Percentiles rank a stretch among this genome's conserved stretches.
Evolutionary conservation across 1,140 invertebrate genomes (phyloP).

Genomic region (Solen grandis): DNA sequence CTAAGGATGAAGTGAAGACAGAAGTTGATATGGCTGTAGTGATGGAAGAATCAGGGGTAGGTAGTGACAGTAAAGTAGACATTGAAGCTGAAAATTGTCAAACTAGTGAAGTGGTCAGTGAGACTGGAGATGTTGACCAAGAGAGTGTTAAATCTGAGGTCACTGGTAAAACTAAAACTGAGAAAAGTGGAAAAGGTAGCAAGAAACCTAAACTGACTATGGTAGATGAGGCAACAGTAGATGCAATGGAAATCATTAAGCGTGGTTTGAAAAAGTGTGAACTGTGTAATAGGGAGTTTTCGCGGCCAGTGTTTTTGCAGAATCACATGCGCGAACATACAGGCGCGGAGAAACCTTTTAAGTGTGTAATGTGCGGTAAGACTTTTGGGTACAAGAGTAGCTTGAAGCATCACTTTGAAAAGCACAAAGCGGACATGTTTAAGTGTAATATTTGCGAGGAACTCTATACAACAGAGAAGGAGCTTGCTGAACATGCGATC

Average conservation of each 20-base stretch:
- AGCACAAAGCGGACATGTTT: conserved; percentile 52
- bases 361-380: conserved; percentile 93
- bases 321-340: conserved; percentile 93
- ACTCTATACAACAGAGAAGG: conserved; percentile 41
- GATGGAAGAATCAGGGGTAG: not conserved
- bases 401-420: conserved; percentile 87
- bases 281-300: conserved; percentile 45
- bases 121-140: not conserved
- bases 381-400: conserved; percentile 94
- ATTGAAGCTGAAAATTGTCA: conserved; percentile 8
- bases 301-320: conserved; percentile 84
- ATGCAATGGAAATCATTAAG: conserved; percentile 39
- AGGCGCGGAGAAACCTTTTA: conserved; percentile 97
- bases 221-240: conserved; percentile 36
- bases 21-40: not conserved
- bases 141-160: not conserved
- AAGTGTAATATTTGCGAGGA: conserved; percentile 59
- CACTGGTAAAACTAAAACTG: not conserved
- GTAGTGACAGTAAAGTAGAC: not conserved
- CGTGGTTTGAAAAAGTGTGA: conserved; percentile 44
- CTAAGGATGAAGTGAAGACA: not conserved
- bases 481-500: conserved; percentile 45
- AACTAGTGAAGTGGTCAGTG: not conserved
- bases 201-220: conserved; percentile 7
- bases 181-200: not conserved